These are phyloP conservation scores for Chondrilla cf. caribensis DNA, from an alignment of 37 sponge, comb jelly and placozoan species.

Conservation along the genomic window DNA sequence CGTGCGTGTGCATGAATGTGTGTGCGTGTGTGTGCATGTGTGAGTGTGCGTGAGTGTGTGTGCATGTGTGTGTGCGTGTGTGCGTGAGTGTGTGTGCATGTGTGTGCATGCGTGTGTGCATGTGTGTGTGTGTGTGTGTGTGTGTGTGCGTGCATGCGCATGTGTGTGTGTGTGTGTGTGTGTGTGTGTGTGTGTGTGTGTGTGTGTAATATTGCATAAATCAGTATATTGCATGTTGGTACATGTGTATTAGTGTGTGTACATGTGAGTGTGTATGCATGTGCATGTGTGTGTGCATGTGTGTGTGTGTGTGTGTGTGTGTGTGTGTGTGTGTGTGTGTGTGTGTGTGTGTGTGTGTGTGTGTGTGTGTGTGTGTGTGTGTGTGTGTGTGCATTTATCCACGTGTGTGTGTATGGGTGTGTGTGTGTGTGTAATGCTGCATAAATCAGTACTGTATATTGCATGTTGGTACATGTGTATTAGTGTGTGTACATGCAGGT, in stretches of 20 bases:
- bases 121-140: too few relatives aligned
- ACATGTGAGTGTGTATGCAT: neutral
- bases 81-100: too few relatives aligned
- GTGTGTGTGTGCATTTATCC: neutral
- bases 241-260: neutral
- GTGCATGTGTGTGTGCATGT: neutral
- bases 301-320: neutral
- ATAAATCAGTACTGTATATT: neutral
- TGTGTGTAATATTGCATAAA: neutral
- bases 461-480: neutral
- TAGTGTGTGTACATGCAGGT: neutral
- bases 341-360: slow-evolving; percentile 12
- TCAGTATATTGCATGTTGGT: neutral
- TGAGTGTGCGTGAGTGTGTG: too few relatives aligned
- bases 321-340: slow-evolving; percentile 13
- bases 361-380: slow-evolving; percentile 6
- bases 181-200: too few relatives aligned
- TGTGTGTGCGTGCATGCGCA: too few relatives aligned
- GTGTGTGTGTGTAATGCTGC: slow-evolving; percentile 7
- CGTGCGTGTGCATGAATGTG: too few relatives aligned
- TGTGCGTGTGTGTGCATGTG: too few relatives aligned
- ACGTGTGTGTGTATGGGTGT: neutral
- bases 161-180: too few relatives aligned
- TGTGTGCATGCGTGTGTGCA: too few relatives aligned
- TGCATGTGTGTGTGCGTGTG: too few relatives aligned